phyloP scores from a whole-genome alignment of 2,797 vertebrate species.

The Nannoperca australis region DNA sequence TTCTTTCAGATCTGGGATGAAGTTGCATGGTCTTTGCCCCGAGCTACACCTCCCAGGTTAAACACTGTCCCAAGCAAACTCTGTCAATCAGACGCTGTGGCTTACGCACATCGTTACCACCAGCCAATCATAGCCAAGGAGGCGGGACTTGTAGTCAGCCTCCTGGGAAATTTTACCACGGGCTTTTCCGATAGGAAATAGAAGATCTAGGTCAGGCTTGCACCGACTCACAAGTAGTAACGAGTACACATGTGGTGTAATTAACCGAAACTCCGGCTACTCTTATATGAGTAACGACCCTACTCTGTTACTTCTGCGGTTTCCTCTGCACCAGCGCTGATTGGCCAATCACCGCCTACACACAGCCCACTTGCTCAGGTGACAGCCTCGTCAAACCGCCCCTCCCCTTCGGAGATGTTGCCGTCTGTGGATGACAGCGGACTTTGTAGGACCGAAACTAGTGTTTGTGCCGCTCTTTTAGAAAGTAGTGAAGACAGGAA shows the following conservation, averaged over 20 bases:
- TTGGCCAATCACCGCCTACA: slow-evolving; percentile 48
- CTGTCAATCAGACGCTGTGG: slow-evolving; percentile 50
- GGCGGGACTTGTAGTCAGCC: slow-evolving; percentile 38
- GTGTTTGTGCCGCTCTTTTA: slow-evolving; percentile 23
- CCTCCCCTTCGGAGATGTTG: slow-evolving; percentile 62
- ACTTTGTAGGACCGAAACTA: slow-evolving; percentile 46
- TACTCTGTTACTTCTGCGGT: background rate
- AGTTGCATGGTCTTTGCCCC: background rate
- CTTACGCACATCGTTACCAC: background rate
- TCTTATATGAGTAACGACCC: background rate
- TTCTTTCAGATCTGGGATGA: background rate
- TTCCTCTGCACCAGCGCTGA: slow-evolving; percentile 18
- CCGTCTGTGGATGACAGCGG: slow-evolving; percentile 71
- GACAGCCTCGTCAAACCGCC: slow-evolving; percentile 57
- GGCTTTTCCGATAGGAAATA: background rate
- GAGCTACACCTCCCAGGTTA: slow-evolving; percentile 20
- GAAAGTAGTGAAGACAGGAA: slow-evolving; percentile 26
- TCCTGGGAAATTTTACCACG: background rate
- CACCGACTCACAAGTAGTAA: background rate
- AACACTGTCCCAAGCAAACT: slow-evolving; percentile 12
- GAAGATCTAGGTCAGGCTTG: background rate
- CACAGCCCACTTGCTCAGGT: slow-evolving; percentile 71
- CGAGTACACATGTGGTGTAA: background rate
- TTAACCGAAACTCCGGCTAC: background rate
- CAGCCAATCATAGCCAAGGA: slow-evolving; percentile 53